Conservation (phyloP, 2,888 invertebrate species). For the Drosophila diplacantha region DNA sequence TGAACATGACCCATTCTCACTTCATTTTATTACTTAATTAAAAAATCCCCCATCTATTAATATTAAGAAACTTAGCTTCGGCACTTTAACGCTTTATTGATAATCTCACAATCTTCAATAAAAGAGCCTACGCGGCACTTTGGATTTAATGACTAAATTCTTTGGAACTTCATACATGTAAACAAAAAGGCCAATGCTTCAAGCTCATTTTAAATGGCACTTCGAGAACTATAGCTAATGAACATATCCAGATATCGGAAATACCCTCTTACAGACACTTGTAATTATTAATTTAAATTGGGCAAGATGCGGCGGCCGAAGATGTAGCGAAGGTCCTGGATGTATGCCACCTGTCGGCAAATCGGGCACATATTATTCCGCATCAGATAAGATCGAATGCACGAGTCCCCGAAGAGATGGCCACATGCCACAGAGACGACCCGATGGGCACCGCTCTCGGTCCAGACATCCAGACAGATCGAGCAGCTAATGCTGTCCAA, state of each 20-base stretch:
- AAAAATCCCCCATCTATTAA: background rate
- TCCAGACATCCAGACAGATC: slow-evolving; percentile 20
- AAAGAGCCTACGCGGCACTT: background rate
- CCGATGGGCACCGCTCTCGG: slow-evolving; percentile 11
- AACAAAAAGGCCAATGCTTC: background rate
- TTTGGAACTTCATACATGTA: background rate
- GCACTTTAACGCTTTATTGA: background rate
- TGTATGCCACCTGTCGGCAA: slow-evolving; percentile 1
- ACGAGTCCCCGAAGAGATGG: slow-evolving; percentile 23
- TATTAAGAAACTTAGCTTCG: background rate
- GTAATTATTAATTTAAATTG: background rate
- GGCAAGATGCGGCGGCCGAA: slow-evolving; percentile 3
- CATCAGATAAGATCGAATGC: slow-evolving; percentile 3
- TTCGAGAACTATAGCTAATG: background rate
- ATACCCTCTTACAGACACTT: background rate
- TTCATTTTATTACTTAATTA: background rate
- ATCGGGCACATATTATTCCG: background rate
- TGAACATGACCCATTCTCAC: background rate
- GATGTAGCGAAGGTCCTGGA: slow-evolving; percentile 1
- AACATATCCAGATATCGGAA: background rate
- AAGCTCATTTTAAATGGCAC: background rate
- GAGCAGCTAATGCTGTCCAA: slow-evolving; percentile 20
- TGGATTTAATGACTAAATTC: background rate
- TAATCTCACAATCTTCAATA: background rate
- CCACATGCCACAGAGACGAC: slow-evolving; percentile 27